phyloP scores from a whole-genome alignment of 2,113 vertebrate species.

The Rhynchomys soricoides region DNA sequence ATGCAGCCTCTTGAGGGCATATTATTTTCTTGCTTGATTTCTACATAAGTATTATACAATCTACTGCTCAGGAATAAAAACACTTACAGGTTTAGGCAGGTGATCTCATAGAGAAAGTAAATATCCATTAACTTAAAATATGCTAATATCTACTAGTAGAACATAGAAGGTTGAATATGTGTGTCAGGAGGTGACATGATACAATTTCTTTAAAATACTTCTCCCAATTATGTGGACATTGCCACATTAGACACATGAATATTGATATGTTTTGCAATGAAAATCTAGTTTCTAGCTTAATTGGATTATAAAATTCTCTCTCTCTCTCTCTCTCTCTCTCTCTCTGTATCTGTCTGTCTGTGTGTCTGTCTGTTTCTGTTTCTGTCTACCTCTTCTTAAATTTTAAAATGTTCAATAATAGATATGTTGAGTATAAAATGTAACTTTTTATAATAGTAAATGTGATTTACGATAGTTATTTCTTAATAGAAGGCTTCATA shows the following conservation, averaged over 20 bases:
- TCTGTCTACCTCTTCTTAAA: neutral
- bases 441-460: neutral
- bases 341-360: neutral
- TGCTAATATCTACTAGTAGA: neutral
- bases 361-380: neutral
- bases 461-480: conserved; percentile 44
- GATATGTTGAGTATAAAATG: neutral
- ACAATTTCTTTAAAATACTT: neutral
- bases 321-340: neutral
- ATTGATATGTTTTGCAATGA: neutral
- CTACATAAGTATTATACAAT: neutral
- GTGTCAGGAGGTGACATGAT: neutral
- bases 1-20: neutral
- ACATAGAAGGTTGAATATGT: neutral
- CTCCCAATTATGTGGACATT: neutral
- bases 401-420: conserved; percentile 7
- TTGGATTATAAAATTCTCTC: neutral
- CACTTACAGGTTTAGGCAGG: neutral
- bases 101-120: neutral
- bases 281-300: neutral
- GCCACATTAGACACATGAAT: neutral
- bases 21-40: neutral
- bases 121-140: conserved; percentile 51
- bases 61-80: conserved; percentile 10
- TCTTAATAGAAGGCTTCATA: conserved; percentile 67